These are phyloP conservation scores for Unio pictorum DNA, from an alignment of 2,888 invertebrate species.

Conservation along the genomic window DNA sequence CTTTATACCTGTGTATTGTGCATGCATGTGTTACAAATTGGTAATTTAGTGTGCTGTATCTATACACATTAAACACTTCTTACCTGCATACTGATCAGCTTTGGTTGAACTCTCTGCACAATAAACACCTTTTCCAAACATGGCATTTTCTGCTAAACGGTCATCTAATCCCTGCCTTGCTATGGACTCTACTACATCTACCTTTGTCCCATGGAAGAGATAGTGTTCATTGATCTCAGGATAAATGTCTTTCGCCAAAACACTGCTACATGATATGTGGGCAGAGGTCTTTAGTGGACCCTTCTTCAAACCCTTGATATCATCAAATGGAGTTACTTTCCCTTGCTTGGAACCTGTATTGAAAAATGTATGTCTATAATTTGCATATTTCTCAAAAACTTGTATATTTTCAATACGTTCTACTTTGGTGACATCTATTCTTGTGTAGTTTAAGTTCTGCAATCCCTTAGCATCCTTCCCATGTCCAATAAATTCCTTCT, in stretches of 20 bases:
- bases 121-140: conserved; percentile 48
- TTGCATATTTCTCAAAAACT: conserved; percentile 45
- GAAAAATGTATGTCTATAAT: conserved; percentile 40
- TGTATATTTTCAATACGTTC: conserved; percentile 53
- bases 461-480: conserved; percentile 56
- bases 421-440: conserved; percentile 41
- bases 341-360: conserved; percentile 24
- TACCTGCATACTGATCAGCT: conserved; percentile 48
- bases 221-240: conserved; percentile 44
- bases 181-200: conserved; percentile 24
- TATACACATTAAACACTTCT: too few species aligned
- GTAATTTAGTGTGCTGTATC: too few species aligned
- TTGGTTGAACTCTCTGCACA: conserved; percentile 46
- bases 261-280: conserved; percentile 1
- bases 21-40: too few species aligned
- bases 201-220: conserved; percentile 43
- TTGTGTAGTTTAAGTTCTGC: conserved; percentile 22
- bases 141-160: conserved; percentile 32
- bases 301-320: conserved; percentile 8
- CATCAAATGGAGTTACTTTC: conserved; percentile 11
- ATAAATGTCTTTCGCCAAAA: conserved; percentile 23
- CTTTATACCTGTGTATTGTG: too few species aligned
- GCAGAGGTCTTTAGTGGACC: conserved; percentile 18
- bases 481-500: conserved; percentile 37
- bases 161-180: conserved; percentile 37